phyloP scores from a whole-genome alignment of 2,888 invertebrate genomes.

The Alloscopus bannaensis region DNA sequence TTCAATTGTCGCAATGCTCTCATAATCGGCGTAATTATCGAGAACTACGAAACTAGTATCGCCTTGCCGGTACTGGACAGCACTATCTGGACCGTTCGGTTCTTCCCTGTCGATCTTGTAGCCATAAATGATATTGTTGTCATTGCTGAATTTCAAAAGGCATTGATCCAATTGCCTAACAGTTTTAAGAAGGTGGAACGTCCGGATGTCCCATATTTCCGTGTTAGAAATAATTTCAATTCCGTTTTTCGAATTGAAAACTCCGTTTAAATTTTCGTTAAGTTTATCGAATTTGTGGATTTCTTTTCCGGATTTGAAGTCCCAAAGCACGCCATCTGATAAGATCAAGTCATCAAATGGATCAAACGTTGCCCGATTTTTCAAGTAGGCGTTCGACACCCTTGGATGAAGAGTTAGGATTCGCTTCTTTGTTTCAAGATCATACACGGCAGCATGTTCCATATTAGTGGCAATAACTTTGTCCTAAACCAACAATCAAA shows the following conservation, averaged over 20 bases:
- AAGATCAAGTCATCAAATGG: conserved; percentile 95
- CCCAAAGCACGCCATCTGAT: conserved; percentile 97
- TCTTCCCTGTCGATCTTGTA: conserved; percentile 86
- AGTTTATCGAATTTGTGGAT: conserved; percentile 99
- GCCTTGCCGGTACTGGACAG: conserved; percentile 76
- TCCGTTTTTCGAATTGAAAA: conserved; percentile 94
- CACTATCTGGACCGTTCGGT: conserved; percentile 60
- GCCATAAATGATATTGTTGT: conserved; percentile 92
- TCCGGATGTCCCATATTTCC: conserved; percentile 98
- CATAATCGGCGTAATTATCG: conserved; percentile 96
- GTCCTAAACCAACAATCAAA: no score
- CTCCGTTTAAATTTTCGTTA: conserved; percentile 94
- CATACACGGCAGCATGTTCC: conserved; percentile 80
- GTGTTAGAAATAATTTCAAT: conserved; percentile 97
- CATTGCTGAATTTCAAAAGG: conserved; percentile 90
- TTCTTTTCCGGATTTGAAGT: conserved; percentile 89
- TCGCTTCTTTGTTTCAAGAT: conserved; percentile 86
- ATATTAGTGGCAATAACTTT: conserved; percentile 70
- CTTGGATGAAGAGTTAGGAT: conserved; percentile 85
- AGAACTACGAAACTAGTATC: conserved; percentile 96
- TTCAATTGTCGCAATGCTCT: conserved; percentile 81
- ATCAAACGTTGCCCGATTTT: conserved; percentile 95
- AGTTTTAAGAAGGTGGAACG: conserved; percentile 94
- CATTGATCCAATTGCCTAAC: conserved; percentile 96
- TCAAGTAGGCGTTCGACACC: conserved; percentile 91